Base-by-base conservation (phyloP, 1,140 invertebrate species). In the Drosophila micromelanica region DNA sequence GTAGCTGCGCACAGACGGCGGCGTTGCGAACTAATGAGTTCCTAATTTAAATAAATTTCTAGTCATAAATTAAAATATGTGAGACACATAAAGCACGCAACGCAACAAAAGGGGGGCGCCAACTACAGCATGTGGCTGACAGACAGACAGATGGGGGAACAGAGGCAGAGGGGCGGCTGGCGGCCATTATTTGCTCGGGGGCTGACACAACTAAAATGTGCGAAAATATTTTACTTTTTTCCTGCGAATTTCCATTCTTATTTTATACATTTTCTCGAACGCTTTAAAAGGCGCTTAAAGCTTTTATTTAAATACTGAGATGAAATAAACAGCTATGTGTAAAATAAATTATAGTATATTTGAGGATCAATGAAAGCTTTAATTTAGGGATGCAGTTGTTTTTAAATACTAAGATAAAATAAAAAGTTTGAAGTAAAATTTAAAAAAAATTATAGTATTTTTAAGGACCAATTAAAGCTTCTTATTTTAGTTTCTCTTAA, bases 31-130 rank as follows among this genome's bases (percentile, higher is more conserved):
- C 89, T 90, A 90, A 90, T 90, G 79, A 90, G 89, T 90, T 90
- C 89, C 87, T 90, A 90, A 90, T 90, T 90, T 90, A 90, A 90
- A 90, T 90, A 91, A 90, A 90, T 90, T 79, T 84, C 79, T 59
- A 73, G 76, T 89, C 87, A 90, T 90, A 90, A 90, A 91, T 91
- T 91, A 90, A 89, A 86, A 86, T 89, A 74, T 70, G 65, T 67
- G 84, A 78, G 78, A 78, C 69, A 69, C 60, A 70, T 70, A 80
- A 71, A 80, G 80, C 64, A 75, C 59, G 55, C 49, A 65, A 56
- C 51, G 37, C 27, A 64, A 49, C 55, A 52, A 30, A 15, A 20
- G 48, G 42, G 40, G 20, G n/a, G 55, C 55, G 57, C 45, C 43
- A 30, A 40, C 42, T 35, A 15, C 59, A 61, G 62, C 62, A 37